Percentiles rank a stretch among this genome's conserved stretches.
phyloP scores from a whole-genome alignment of 2,888 invertebrate genomes.

The Oscheius sp. region DNA sequence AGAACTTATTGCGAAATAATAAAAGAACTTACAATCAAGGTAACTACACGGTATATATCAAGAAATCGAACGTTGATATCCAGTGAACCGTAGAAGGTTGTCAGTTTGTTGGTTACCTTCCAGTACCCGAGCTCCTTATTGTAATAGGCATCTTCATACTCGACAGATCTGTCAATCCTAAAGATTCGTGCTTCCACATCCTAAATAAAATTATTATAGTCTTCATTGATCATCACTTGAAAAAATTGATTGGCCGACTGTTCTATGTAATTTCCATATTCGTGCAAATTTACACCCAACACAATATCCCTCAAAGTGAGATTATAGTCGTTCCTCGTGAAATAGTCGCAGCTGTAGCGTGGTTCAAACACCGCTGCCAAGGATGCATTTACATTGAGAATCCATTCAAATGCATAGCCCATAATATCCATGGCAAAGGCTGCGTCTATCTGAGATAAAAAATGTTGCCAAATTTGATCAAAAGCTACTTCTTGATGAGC shows the following conservation, averaged over 20 bases:
- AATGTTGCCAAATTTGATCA: too few species aligned
- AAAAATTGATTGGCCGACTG: conserved; percentile 43
- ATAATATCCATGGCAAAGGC: conserved; percentile 59
- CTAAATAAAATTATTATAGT: conserved; percentile 39
- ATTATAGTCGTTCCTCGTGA: conserved; percentile 42
- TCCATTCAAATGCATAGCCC: conserved; percentile 43
- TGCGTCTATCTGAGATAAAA: conserved; percentile 52
- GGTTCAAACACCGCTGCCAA: neutral
- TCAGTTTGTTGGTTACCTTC: conserved; percentile 62
- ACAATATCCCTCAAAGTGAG: conserved; percentile 46
- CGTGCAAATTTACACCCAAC: conserved; percentile 40
- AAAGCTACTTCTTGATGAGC: conserved; percentile 60
- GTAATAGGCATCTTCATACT: conserved; percentile 61
- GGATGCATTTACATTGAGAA: conserved; percentile 37
- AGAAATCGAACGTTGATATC: conserved; percentile 63
- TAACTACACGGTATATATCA: conserved; percentile 66
- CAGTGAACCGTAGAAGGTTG: conserved; percentile 61
- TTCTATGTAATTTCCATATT: conserved; percentile 51
- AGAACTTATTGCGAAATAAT: neutral
- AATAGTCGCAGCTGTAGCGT: conserved; percentile 37
- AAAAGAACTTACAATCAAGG: conserved; percentile 59
- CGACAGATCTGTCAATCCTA: conserved; percentile 59
- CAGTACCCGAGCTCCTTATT: conserved; percentile 71
- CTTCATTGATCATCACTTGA: conserved; percentile 29
- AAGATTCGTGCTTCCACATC: conserved; percentile 59